Evolutionary conservation across 2,888 invertebrate species (phyloP).

Genomic region (Amblyteles armatorius): DNA sequence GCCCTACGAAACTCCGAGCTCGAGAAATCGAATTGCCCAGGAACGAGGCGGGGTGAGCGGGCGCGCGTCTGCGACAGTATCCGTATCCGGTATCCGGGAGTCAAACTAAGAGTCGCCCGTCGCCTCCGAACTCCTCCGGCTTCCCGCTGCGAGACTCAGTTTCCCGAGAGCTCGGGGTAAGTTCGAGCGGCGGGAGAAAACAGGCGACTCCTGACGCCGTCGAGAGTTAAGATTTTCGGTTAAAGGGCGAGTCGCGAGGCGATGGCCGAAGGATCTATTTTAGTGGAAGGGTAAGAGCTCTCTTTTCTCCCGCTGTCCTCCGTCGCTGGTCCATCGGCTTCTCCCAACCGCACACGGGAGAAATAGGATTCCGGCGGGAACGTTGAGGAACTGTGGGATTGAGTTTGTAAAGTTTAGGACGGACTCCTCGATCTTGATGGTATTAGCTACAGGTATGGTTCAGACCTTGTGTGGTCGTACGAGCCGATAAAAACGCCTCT

Average conservation of each 20-base stretch:
- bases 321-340: slow-evolving; percentile 44
- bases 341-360: slow-evolving; percentile 48
- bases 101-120: slow-evolving; percentile 39
- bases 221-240: slow-evolving; percentile 59
- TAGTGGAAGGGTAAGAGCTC: slow-evolving; percentile 30
- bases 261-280: slow-evolving; percentile 22
- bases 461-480: slow-evolving; percentile 69
- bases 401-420: slow-evolving; percentile 77
- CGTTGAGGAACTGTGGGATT: slow-evolving; percentile 72
- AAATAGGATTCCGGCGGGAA: slow-evolving; percentile 60
- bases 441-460: slow-evolving; percentile 74
- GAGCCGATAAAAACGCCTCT: slow-evolving; percentile 75
- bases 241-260: slow-evolving; percentile 57
- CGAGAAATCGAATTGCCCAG: slow-evolving; percentile 57
- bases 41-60: background rate
- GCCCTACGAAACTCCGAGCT: slow-evolving; percentile 27
- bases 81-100: slow-evolving; percentile 33
- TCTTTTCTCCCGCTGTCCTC: slow-evolving; percentile 23
- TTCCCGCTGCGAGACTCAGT: slow-evolving; percentile 7
- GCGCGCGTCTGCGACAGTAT: background rate
- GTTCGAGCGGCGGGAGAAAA: background rate
- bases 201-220: slow-evolving; percentile 37
- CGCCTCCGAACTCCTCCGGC: slow-evolving; percentile 22
- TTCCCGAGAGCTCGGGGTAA: slow-evolving; percentile 11
- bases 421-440: slow-evolving; percentile 74